Evolutionary conservation across 2,888 invertebrate genomes (phyloP), one percentile per base, ranked within the genome.

Genomic region (Sinhomidia bicolor): DNA sequence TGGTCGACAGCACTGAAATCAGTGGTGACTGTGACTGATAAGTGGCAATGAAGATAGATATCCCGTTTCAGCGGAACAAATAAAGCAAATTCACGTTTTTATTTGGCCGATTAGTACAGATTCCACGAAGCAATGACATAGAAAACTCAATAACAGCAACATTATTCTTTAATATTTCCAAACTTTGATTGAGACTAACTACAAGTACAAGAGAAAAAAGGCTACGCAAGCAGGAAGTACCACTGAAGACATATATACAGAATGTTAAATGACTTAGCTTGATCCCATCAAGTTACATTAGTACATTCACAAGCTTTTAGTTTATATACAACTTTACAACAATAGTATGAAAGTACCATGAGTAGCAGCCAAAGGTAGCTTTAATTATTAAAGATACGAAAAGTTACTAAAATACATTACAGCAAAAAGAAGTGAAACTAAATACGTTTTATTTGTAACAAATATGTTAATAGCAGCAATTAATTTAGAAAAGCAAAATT

Each of bases 371-470:
- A n/a, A n/a, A n/a, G n/a, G n/a, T n/a, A n/a, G n/a, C n/a, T n/a
- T n/a, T n/a, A n/a, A n/a, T n/a, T n/a, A n/a, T n/a, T n/a, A n/a
- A n/a, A n/a, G n/a, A n/a, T n/a, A n/a, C n/a, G n/a, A n/a, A n/a
- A n/a, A n/a, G n/a, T n/a, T n/a, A n/a, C n/a, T n/a, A n/a, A n/a
- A n/a, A n/a, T n/a, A n/a, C n/a, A n/a, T n/a, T n/a, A n/a, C n/a
- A n/a, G n/a, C n/a, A n/a, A n/a, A n/a, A n/a, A n/a, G n/a, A n/a
- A n/a, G n/a, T n/a, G n/a, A n/a, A n/a, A n/a, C n/a, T n/a, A n/a
- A n/a, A n/a, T n/a, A n/a, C n/a, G n/a, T n/a, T n/a, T n/a, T 51
- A 57, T 57, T 57, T 10, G 57, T 57, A 57, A 47, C 47, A 47
- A 47, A 23, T 12, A 60, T 17, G n/a, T 54, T 54, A 54, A 14